phyloP scores from a whole-genome alignment of 1,140 invertebrate genomes.

The Cheumatopsyche charites region DNA sequence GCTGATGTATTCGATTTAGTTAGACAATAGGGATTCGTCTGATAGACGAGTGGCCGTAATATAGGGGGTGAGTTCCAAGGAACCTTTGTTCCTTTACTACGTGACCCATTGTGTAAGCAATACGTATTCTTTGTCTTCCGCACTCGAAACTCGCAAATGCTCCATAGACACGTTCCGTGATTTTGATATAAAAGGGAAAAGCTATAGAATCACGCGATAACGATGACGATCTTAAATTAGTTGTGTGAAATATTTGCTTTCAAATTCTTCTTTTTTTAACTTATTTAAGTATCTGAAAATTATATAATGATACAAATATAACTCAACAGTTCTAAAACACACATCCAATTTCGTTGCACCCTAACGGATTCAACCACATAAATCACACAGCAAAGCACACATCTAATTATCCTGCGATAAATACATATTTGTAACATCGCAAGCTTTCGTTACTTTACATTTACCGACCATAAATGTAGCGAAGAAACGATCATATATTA shows the following conservation, averaged over 20 bases:
- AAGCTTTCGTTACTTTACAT: neutral
- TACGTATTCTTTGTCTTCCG: slow-evolving; percentile 16
- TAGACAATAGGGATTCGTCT: slow-evolving; percentile 44
- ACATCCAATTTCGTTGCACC: neutral
- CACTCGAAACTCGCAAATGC: neutral
- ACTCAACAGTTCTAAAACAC: too few species aligned
- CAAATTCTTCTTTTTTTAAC: too few species aligned
- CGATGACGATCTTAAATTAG: too few species aligned
- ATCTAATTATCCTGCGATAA: slow-evolving; percentile 23
- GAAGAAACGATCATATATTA: too few species aligned
- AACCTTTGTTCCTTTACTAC: slow-evolving; percentile 24
- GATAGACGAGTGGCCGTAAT: slow-evolving; percentile 30
- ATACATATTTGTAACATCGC: slow-evolving; percentile 2
- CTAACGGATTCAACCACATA: neutral
- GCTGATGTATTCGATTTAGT: slow-evolving; percentile 47
- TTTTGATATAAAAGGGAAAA: too few species aligned
- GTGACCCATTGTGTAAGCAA: slow-evolving; percentile 20
- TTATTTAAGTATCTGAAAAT: too few species aligned
- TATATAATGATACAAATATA: too few species aligned
- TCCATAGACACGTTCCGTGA: too few species aligned
- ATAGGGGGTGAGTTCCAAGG: slow-evolving; percentile 13
- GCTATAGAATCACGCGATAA: too few species aligned
- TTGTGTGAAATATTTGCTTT: too few species aligned
- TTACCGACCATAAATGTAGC: too few species aligned
- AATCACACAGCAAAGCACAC: slow-evolving; percentile 15